A percentile compares a stretch with the other conserved stretches of the same genome.
These are phyloP conservation scores for Enteromius treurensis DNA, from an alignment of 2,797 vertebrate genomes.

Conservation along the genomic window DNA sequence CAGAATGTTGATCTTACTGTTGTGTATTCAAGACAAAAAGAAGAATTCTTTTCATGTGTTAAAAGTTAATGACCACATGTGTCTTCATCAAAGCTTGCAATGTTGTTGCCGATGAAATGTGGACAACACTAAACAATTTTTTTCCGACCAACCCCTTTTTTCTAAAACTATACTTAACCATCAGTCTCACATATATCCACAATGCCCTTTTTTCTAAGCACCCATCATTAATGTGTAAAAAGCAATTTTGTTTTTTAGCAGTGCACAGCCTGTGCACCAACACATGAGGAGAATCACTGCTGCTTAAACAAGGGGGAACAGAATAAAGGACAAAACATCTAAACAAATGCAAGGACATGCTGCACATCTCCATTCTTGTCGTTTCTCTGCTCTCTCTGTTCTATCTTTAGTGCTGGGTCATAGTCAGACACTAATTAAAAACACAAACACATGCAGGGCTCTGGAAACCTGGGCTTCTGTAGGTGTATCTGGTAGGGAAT, in stretches of 20 bases:
- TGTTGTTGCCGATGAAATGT: not conserved
- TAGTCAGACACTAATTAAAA: slow-evolving; percentile 38
- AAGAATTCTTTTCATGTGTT: not conserved
- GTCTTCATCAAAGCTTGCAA: not conserved
- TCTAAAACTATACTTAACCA: not conserved
- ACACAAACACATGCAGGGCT: slow-evolving; percentile 29
- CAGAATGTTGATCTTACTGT: not conserved
- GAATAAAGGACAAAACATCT: not conserved
- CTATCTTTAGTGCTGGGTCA: slow-evolving; percentile 40
- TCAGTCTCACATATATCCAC: not conserved
- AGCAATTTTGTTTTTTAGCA: not conserved
- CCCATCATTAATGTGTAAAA: not conserved
- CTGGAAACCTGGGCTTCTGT: not conserved
- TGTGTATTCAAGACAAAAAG: not conserved
- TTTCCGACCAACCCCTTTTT: not conserved
- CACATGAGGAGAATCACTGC: slow-evolving; percentile 48
- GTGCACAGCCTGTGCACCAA: not conserved
- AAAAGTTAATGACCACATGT: not conserved
- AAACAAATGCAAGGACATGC: slow-evolving; percentile 29
- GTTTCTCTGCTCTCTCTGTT: slow-evolving; percentile 4
- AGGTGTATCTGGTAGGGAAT: not conserved
- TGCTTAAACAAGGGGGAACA: slow-evolving; percentile 6
- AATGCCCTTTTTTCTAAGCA: not conserved
- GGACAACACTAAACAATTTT: not conserved
- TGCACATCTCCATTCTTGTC: slow-evolving; percentile 17